Evolutionary conservation across 2,888 invertebrate species (phyloP).

Genomic region (Villa cingulata): DNA sequence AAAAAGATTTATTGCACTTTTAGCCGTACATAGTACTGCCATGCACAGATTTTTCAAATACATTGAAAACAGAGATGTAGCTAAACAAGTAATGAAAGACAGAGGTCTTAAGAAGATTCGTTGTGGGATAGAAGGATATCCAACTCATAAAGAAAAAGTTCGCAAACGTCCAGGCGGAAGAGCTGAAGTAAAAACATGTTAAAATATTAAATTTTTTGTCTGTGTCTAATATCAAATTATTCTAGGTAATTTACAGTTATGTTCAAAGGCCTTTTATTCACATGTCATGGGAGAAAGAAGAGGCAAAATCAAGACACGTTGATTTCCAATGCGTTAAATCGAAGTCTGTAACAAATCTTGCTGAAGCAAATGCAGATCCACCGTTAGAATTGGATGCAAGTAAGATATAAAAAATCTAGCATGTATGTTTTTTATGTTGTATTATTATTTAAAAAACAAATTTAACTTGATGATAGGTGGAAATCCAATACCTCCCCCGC

Average conservation of each 20-base stretch:
- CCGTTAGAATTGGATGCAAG: constrained; percentile 39
- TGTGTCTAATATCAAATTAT: not conserved
- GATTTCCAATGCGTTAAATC: constrained; percentile 99
- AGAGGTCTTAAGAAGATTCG: constrained; percentile 97
- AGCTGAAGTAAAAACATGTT: constrained; percentile 57
- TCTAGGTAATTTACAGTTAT: constrained; percentile 79
- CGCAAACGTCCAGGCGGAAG: constrained; percentile 88
- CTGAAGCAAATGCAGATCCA: constrained; percentile 88
- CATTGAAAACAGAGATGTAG: constrained; percentile 97
- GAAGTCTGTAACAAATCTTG: constrained; percentile 92
- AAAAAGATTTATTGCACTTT: not conserved
- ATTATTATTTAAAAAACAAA: not conserved
- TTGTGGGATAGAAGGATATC: constrained; percentile 97
- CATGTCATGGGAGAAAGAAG: constrained; percentile 92
- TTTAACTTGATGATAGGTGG: too few relatives aligned
- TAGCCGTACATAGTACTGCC: constrained; percentile 84
- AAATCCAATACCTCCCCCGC: constrained; percentile 31
- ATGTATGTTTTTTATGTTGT: not conserved
- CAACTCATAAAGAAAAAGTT: constrained; percentile 98
- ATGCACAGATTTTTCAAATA: constrained; percentile 98
- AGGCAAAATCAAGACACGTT: constrained; percentile 96
- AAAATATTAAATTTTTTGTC: too few relatives aligned
- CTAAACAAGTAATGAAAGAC: constrained; percentile 97
- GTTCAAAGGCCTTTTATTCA: constrained; percentile 98
- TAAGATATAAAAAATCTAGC: constrained; percentile 15